Evolutionary conservation across 2,797 vertebrate species (phyloP), one percentile per base, ranked within the genome.

Genomic region (Gastrophryne carolinensis): DNA sequence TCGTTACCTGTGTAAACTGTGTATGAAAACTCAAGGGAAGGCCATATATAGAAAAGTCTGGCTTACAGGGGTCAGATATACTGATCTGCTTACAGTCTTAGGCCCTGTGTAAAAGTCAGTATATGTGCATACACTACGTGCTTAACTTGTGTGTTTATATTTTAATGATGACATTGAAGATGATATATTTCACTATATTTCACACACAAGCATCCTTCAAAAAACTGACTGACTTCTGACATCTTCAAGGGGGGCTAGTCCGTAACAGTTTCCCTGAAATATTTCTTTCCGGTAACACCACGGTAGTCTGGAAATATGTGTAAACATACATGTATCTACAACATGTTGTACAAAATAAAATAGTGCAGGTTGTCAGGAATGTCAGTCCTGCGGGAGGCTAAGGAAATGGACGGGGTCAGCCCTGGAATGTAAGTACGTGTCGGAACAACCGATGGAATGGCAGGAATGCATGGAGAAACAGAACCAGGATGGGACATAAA

Each of bases 401-500:
- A 82, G 62, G 27, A 73, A 72, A 34, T 54, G 32, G 32, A 81
- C 66, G 10, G 41, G 73, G 74, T 77, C 74, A 62, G 29, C 32
- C 63, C 2, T 73, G 69, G 62, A 73, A 84, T 80, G 78, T 72
- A 72, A 72, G 79, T 71, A 72, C 44, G 71, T 75, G 21, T 78
- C 64, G 37, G 80, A 82, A 65, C 37, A 56, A 15, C 47, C 60
- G 11, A 52, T 70, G 73, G 79, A 83, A 82, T 82, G 70, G 17
- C 44, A 72, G 75, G 81, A 82, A 84, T 83, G 79, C 72, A 75
- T 6, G 58, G 49, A 54, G 58, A 57, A 77, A 74, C 44, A 82
- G 75, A 56, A 54, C 49, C 12, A 39, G 17, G 26, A 1, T 73
- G 82, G 65, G 61, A 82, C 39, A 79, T 52, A 62, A 70, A 69